Conservation (phyloP, 2,113 vertebrate genomes). For the Turnix velox region DNA sequence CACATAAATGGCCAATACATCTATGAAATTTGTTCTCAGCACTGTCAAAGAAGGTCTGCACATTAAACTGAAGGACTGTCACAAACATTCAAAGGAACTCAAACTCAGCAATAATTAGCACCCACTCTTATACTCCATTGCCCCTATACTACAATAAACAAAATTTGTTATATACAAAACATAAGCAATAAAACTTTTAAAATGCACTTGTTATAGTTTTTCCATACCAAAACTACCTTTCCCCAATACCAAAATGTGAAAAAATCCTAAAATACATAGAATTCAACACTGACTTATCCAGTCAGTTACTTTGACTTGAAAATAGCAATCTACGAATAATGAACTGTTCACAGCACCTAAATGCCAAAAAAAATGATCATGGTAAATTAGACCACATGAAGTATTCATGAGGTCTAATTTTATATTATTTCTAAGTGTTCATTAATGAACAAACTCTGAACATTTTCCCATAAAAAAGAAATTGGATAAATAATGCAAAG, state of each 20-base stretch:
- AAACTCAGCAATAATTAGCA: neutral
- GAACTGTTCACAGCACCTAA: conserved; percentile 59
- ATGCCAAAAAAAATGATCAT: conserved; percentile 54
- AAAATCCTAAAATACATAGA: neutral
- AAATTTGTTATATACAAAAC: neutral
- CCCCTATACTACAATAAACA: neutral
- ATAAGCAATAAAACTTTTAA: too few species aligned
- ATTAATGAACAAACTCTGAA: conserved; percentile 65
- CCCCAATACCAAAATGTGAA: neutral
- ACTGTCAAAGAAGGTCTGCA: neutral
- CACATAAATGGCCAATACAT: conserved; percentile 63
- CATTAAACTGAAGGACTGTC: neutral
- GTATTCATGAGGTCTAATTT: conserved; percentile 67
- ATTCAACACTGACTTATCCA: neutral
- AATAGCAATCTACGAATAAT: conserved; percentile 31
- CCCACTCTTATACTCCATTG: neutral
- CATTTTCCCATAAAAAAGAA: conserved; percentile 33
- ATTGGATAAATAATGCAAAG: conserved; percentile 61
- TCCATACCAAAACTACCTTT: neutral
- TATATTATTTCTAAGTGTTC: conserved; percentile 68
- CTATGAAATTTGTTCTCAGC: conserved; percentile 14
- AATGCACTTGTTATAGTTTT: too few species aligned
- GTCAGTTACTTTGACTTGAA: too few species aligned
- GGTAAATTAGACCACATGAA: conserved; percentile 57
- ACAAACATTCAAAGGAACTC: neutral